Evolutionary conservation across 1,140 invertebrate genomes (phyloP).

Genomic region (Riptortus pedestris): DNA sequence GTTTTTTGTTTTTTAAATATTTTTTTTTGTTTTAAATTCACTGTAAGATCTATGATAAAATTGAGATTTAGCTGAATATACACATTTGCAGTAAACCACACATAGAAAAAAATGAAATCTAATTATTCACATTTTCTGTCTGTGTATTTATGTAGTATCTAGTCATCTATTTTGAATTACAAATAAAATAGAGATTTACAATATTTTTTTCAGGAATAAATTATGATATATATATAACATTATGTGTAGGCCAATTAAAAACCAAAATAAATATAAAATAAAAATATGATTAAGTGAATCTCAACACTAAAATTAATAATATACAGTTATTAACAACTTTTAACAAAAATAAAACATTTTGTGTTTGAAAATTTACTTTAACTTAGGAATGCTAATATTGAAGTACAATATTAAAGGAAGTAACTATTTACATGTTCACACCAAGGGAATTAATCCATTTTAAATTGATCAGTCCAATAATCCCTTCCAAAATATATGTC

Average conservation of each 20-base stretch:
- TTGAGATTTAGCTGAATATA: conserved; percentile 7
- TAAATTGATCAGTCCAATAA: not conserved
- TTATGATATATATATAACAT: too few relatives aligned
- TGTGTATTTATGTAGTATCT: too few relatives aligned
- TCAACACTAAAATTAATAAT: too few relatives aligned
- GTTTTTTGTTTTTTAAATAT: not conserved
- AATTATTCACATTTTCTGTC: too few relatives aligned
- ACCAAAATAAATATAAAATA: not conserved
- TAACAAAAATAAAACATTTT: too few relatives aligned
- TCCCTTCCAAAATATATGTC: conserved; percentile 5
- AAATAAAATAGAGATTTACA: too few relatives aligned
- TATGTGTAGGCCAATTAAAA: too few relatives aligned
- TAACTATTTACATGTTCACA: conserved; percentile 14
- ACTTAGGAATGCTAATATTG: conserved; percentile 8
- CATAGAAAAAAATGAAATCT: conserved; percentile 4
- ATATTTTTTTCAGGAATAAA: too few relatives aligned
- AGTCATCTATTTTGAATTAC: too few relatives aligned
- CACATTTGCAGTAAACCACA: conserved; percentile 4
- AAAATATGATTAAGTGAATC: not conserved
- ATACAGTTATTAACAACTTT: too few relatives aligned
- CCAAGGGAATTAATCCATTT: conserved; percentile 8
- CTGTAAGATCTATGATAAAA: not conserved
- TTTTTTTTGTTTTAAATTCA: conserved; percentile 12
- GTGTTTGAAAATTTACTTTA: not conserved
- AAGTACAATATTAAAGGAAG: conserved; percentile 1